These are phyloP conservation scores for Triplophysa rosa DNA, from an alignment of 2,113 vertebrate genomes.

Conservation along the genomic window DNA sequence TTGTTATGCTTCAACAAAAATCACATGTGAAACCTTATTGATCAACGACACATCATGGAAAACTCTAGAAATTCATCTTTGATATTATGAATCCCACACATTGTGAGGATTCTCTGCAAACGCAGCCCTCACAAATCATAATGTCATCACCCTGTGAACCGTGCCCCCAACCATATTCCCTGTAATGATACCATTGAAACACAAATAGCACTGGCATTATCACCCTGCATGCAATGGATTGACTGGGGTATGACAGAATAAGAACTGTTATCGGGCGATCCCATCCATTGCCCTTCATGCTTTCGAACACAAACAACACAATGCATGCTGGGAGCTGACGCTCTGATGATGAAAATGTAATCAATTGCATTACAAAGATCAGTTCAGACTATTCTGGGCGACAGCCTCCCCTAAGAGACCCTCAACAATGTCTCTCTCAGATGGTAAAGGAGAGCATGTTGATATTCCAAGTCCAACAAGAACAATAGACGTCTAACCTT, in stretches of 20 bases:
- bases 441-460: slow-evolving; percentile 55
- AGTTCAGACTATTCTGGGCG: slow-evolving; percentile 32
- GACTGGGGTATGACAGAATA: slow-evolving; percentile 27
- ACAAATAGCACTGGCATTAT: slow-evolving; percentile 37
- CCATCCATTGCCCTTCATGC: neutral
- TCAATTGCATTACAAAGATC: slow-evolving; percentile 53
- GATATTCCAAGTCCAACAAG: slow-evolving; percentile 63
- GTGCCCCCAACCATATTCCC: slow-evolving; percentile 23
- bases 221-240: slow-evolving; percentile 4
- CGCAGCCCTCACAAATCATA: slow-evolving; percentile 51
- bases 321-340: slow-evolving; percentile 7
- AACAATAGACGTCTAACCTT: slow-evolving; percentile 68
- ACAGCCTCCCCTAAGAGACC: neutral
- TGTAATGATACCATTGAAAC: slow-evolving; percentile 7
- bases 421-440: slow-evolving; percentile 59
- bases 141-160: neutral
- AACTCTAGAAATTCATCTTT: neutral
- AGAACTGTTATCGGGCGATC: neutral
- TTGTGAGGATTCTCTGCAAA: neutral
- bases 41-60: neutral
- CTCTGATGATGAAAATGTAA: slow-evolving; percentile 47
- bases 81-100: neutral
- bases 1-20: neutral
- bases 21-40: neutral
- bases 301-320: neutral